Evolutionary conservation across 1,140 invertebrate species (phyloP).

Genomic region (Sitodiplosis mosellana): DNA sequence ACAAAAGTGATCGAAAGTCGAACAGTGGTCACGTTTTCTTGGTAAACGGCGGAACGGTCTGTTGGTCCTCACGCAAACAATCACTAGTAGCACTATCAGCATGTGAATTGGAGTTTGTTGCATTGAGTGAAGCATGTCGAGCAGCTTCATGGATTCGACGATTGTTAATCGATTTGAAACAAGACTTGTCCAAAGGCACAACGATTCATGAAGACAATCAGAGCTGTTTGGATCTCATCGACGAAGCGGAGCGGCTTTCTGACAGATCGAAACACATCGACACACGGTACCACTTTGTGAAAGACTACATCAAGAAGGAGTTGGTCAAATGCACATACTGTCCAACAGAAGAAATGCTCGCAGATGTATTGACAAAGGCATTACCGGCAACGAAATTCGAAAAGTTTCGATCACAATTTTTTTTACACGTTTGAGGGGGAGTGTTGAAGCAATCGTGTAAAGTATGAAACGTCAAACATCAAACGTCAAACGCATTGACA

Average conservation of each 20-base stretch:
- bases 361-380: slow-evolving; percentile 11
- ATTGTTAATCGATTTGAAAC: slow-evolving; percentile 6
- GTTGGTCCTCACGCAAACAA: slow-evolving; percentile 9
- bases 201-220: no score
- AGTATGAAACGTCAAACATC: no score
- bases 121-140: slow-evolving; percentile 7
- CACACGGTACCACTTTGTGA: slow-evolving; percentile 7
- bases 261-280: slow-evolving; percentile 9
- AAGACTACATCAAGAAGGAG: slow-evolving; percentile 6
- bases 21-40: slow-evolving; percentile 8
- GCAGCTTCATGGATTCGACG: slow-evolving; percentile 8
- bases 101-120: slow-evolving; percentile 1
- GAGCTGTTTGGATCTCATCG: slow-evolving; percentile 8
- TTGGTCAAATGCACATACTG: slow-evolving; percentile 7
- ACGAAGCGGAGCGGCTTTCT: slow-evolving; percentile 7
- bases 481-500: no score
- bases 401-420: background rate
- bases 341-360: slow-evolving; percentile 9
- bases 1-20: slow-evolving; percentile 10
- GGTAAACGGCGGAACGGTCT: slow-evolving; percentile 5
- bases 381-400: slow-evolving; percentile 5
- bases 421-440: no score
- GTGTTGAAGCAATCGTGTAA: no score
- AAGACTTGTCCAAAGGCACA: slow-evolving; percentile 7
- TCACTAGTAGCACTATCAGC: slow-evolving; percentile 9